These are phyloP conservation scores for Zoroaster sp. DNA, from an alignment of 53 echinoderm and acorn worm genomes.

Conservation along the genomic window DNA sequence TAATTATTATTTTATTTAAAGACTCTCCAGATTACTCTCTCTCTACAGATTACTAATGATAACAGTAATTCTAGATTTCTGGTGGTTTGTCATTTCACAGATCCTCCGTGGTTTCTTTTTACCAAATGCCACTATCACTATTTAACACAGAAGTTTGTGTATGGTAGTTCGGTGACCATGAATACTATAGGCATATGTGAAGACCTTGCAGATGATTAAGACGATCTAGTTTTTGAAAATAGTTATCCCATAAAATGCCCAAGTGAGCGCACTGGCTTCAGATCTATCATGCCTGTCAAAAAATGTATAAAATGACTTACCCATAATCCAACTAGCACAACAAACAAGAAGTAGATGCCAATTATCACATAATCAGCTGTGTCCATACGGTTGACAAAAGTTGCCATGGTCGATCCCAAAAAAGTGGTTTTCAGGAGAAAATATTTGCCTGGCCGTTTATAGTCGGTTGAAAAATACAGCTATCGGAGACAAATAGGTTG, in stretches of 20 bases:
- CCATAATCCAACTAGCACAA: constrained; percentile 85
- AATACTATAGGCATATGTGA: background rate
- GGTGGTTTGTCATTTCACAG: background rate
- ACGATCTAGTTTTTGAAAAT: background rate
- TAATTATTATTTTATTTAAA: background rate
- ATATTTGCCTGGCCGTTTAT: no score
- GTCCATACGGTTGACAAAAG: constrained; percentile 48
- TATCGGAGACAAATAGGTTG: no score
- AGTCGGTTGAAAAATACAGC: no score
- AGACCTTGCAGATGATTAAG: background rate
- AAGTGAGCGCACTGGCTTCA: background rate
- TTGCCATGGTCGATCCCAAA: constrained; percentile 22
- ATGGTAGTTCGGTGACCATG: background rate
- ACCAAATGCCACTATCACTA: no score
- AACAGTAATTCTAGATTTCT: background rate
- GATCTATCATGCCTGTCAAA: no score
- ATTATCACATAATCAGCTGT: constrained; percentile 79
- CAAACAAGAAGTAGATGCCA: constrained; percentile 81
- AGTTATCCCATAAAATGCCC: background rate
- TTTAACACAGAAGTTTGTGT: background rate
- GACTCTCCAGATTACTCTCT: background rate
- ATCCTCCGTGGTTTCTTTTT: no score
- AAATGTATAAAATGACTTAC: constrained; percentile 51
- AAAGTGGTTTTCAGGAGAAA: no score
- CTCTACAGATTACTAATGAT: background rate